A percentile compares a stretch with the other conserved stretches of the same genome.
Evolutionary conservation across 2,113 vertebrate genomes (phyloP).

Genomic region (Calonectris borealis): DNA sequence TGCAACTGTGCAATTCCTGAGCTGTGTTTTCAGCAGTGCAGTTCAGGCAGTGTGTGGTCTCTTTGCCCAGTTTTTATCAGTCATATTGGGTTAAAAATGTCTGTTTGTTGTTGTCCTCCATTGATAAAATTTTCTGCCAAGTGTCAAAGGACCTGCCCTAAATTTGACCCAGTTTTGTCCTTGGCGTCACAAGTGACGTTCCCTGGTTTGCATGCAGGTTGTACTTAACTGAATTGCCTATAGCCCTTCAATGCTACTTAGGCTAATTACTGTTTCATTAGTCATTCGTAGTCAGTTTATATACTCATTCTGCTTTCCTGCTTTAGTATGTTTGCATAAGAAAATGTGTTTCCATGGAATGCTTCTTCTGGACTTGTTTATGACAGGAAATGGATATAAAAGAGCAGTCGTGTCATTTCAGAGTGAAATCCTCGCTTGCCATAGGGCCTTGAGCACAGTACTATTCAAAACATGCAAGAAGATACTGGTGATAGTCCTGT

Average conservation of each 20-base stretch:
- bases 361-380: background rate
- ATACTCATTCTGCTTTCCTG: background rate
- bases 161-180: background rate
- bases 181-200: background rate
- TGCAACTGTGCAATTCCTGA: background rate
- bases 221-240: background rate
- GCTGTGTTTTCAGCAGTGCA: background rate
- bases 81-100: accelerated
- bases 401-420: background rate
- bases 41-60: background rate
- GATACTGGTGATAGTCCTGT: background rate
- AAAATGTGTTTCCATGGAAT: background rate
- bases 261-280: background rate
- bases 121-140: background rate
- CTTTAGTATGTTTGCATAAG: background rate
- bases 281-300: background rate
- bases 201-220: background rate
- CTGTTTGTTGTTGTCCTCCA: background rate
- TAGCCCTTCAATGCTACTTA: background rate
- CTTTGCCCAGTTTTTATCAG: background rate
- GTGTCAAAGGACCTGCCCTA: background rate
- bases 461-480: background rate
- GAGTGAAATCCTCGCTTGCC: background rate
- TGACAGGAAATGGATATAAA: background rate
- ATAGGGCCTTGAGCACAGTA: background rate